phyloP scores from a whole-genome alignment of 2,113 vertebrate species.

The Oreochromis spilurus region DNA sequence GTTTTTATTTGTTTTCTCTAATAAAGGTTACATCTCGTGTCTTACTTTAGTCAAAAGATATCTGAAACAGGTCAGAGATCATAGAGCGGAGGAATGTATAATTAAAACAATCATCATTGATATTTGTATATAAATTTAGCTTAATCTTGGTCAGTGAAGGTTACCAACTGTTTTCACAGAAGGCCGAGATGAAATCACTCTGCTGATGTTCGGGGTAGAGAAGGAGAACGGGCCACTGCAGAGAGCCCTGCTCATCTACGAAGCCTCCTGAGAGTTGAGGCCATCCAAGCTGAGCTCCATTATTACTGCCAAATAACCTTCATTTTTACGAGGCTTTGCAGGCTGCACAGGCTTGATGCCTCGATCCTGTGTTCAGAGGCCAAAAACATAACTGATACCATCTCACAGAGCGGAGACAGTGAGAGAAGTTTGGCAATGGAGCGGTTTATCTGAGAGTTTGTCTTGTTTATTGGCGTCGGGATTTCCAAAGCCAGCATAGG shows the following conservation, averaged over 20 bases:
- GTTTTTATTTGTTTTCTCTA: neutral
- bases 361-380: too few species aligned
- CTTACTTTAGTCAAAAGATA: neutral
- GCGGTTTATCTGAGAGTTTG: too few species aligned
- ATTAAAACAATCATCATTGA: neutral
- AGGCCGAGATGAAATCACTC: constrained; percentile 88
- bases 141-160: neutral
- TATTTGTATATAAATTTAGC: neutral
- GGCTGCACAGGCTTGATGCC: too few species aligned
- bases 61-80: neutral
- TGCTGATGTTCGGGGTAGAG: constrained; percentile 90
- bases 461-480: too few species aligned
- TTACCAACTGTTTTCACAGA: constrained; percentile 85
- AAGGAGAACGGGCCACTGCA: constrained; percentile 73
- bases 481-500: constrained; percentile 73
- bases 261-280: too few species aligned
- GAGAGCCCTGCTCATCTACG: too few species aligned
- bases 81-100: neutral
- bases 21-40: neutral
- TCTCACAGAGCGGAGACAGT: too few species aligned
- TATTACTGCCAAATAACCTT: too few species aligned
- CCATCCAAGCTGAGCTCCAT: too few species aligned
- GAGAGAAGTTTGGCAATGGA: too few species aligned
- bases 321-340: too few species aligned
- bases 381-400: too few species aligned